Conservation (phyloP, 2,888 invertebrate genomes). For the Epiblema foenella region DNA sequence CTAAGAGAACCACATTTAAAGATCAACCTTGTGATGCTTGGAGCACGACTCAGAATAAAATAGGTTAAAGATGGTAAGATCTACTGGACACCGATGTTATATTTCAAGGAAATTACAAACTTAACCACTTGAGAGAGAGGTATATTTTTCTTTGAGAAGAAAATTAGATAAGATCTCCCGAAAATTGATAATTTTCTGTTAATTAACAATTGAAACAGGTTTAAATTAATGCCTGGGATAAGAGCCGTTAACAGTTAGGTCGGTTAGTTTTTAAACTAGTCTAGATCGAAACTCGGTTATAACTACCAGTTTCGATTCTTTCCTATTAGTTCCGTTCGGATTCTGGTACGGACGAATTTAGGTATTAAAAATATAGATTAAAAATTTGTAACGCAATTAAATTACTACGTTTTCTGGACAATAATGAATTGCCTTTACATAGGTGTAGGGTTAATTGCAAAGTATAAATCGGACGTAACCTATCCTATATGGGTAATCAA, state of each 20-base stretch:
- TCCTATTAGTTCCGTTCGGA: conserved; percentile 11
- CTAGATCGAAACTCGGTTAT: not conserved
- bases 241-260: conserved; percentile 2
- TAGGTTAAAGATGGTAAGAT: not conserved
- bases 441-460: not conserved
- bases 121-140: not conserved
- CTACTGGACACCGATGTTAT: too few species aligned
- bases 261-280: not conserved
- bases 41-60: not conserved
- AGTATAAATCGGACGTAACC: not conserved
- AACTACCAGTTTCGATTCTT: conserved; percentile 9
- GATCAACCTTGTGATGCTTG: not conserved
- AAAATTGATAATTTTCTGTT: conserved; percentile 13
- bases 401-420: not conserved
- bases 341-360: not conserved
- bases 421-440: not conserved
- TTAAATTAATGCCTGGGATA: conserved; percentile 20
- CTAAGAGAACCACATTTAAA: not conserved
- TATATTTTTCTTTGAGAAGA: not conserved
- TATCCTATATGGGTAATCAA: too few species aligned
- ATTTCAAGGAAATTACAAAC: not conserved
- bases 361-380: not conserved
- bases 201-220: conserved; percentile 29
- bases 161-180: conserved; percentile 15
- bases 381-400: not conserved